Evolutionary conservation across 2,113 vertebrate genomes (phyloP), one percentile per base, ranked within the genome.

Genomic region (Spea multiplicata): DNA sequence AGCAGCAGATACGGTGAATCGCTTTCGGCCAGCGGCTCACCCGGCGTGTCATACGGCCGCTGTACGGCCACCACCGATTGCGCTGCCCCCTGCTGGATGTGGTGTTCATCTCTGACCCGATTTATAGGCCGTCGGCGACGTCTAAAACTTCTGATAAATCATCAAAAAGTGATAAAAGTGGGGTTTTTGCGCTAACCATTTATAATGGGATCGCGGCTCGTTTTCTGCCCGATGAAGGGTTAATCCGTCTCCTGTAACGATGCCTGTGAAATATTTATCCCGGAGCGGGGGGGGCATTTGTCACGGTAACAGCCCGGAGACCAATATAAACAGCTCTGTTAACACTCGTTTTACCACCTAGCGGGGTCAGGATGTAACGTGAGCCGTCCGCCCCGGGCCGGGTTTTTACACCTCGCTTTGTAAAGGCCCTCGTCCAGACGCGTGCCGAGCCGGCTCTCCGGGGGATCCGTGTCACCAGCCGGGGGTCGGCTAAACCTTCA

Each of bases 191-290:
- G 30, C 30, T 30, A 30, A 30, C 2, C 30, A 30, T 30, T 30
- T 30, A 1, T 30, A n/a, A n/a, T n/a, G n/a, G n/a, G n/a, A n/a
- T n/a, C n/a, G n/a, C 2, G 1, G 30, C 30, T 30, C 30, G 30
- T 30, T 30, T 30, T 30, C 30, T 30, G 30, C 30, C 30, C 30
- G 30, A 30, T 30, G 30, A 30, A 30, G 30, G 30, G 30, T 30
- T 30, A 30, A 30, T 30, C 30, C 30, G 30, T 30, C 30, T 30
- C 30, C 30, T 30, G 30, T 30, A 30, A 30, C 30, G 1, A 59
- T 5, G 55, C 55, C 1, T 1, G 55, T 71, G 48, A 72, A 72
- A 79, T 79, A 79, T 72, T 79, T 14, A 79, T 73, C 69, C 30
- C 0, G 9, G 7, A 69, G 9, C 49, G 47, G 3, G 3, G 3